phyloP scores from a whole-genome alignment of 2,888 invertebrate genomes.

The Nebria brevicollis region DNA sequence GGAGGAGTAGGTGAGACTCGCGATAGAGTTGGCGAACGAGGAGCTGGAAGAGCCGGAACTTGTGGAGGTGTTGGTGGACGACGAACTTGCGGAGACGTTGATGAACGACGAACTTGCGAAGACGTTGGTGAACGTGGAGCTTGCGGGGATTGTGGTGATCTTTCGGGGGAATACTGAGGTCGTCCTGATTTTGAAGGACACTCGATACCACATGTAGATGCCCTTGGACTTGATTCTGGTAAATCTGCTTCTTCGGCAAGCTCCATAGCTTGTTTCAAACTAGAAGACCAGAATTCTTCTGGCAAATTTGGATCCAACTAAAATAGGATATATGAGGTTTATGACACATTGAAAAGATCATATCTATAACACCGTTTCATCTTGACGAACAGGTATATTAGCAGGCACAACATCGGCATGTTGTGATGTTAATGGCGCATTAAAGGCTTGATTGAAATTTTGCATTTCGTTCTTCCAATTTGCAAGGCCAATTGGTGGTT shows the following conservation, averaged over 20 bases:
- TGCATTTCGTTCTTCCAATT: conserved; percentile 14
- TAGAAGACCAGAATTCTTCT: background rate
- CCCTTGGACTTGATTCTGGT: background rate
- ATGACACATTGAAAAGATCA: background rate
- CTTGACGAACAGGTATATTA: too few relatives aligned
- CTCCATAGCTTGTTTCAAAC: background rate
- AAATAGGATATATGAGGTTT: background rate
- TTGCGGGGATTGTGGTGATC: background rate
- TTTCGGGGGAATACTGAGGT: background rate
- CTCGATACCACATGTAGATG: background rate
- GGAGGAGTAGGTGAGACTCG: background rate
- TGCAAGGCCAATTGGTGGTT: background rate
- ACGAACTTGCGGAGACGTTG: background rate
- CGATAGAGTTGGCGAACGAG: background rate
- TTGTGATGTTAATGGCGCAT: background rate
- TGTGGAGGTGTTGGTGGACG: background rate
- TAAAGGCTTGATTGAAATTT: background rate
- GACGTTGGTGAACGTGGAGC: background rate
- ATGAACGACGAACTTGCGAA: background rate
- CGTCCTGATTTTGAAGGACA: background rate
- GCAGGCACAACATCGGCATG: too few relatives aligned
- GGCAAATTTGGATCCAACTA: conserved; percentile 11
- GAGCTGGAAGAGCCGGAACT: background rate
- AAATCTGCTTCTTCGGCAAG: background rate
- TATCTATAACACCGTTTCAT: background rate